These are phyloP conservation scores for Hypercompe scribonia DNA, from an alignment of 2,888 invertebrate genomes.

Conservation along the genomic window DNA sequence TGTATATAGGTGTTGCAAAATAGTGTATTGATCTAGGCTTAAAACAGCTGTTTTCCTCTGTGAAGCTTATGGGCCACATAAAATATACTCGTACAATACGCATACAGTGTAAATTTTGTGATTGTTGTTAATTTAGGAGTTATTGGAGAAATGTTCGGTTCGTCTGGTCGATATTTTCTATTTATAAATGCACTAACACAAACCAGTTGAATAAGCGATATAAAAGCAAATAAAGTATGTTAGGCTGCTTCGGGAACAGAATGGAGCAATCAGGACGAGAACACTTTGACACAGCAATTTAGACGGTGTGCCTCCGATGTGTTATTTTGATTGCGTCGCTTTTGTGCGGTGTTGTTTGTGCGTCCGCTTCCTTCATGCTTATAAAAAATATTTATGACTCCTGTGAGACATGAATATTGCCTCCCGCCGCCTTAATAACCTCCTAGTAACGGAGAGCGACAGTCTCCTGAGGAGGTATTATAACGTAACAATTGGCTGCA, in stretches of 20 bases:
- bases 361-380: conserved; percentile 68
- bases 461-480: conserved; percentile 58
- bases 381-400: conserved; percentile 73
- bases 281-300: conserved; percentile 85
- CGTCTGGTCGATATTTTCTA: conserved; percentile 5
- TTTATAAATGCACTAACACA: conserved; percentile 24
- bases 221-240: conserved; percentile 68
- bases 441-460: conserved; percentile 56
- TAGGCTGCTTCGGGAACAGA: conserved; percentile 72
- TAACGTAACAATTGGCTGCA: conserved; percentile 49
- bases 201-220: conserved; percentile 62
- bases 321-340: conserved; percentile 83
- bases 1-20: neutral
- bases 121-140: neutral
- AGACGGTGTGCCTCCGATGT: conserved; percentile 77
- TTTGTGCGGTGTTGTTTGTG: conserved; percentile 76
- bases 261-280: conserved; percentile 83
- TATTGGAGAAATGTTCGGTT: neutral
- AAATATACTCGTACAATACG: no score
- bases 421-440: conserved; percentile 65
- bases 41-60: neutral
- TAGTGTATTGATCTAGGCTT: neutral
- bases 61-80: neutral
- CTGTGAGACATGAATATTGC: conserved; percentile 66
- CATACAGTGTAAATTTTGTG: neutral